A percentile compares a stretch with the other conserved stretches of the same genome.
These are phyloP conservation scores for Exaiptasia diaphana DNA, from an alignment of 64 coral and sea anemone species.

Conservation along the genomic window DNA sequence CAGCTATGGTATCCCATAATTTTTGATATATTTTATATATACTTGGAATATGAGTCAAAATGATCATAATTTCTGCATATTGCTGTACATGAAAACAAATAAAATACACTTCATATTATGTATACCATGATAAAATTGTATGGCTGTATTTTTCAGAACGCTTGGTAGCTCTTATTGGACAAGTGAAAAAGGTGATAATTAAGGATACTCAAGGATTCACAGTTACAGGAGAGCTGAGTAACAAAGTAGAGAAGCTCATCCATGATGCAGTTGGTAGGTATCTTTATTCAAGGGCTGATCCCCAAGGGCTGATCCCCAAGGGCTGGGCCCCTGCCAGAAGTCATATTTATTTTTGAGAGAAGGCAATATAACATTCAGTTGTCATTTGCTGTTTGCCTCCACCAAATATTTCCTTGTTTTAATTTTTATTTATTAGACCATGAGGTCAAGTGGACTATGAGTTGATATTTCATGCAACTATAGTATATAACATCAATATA, in stretches of 20 bases:
- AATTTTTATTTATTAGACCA: no score
- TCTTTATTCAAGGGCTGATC: neutral
- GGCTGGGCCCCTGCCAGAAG: neutral
- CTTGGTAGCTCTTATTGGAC: constrained; percentile 28
- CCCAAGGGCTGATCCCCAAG: neutral
- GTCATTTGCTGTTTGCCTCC: no score
- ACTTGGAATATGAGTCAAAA: no score
- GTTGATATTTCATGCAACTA: no score
- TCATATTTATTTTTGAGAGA: neutral
- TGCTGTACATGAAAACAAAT: no score
- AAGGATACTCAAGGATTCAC: neutral
- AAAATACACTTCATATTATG: neutral
- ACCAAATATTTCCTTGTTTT: no score
- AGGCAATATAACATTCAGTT: neutral
- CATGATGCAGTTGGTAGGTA: constrained; percentile 39
- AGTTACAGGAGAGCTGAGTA: neutral
- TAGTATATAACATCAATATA: no score
- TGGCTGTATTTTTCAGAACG: constrained; percentile 2
- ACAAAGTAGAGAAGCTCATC: constrained; percentile 27
- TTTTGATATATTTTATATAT: no score
- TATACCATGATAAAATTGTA: neutral
- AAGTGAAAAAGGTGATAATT: constrained; percentile 44
- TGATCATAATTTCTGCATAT: no score
- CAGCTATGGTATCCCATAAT: no score
- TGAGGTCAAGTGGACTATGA: no score